Evolutionary conservation across 2,797 vertebrate genomes (phyloP).

Genomic region (Lutjanus argentimaculatus): DNA sequence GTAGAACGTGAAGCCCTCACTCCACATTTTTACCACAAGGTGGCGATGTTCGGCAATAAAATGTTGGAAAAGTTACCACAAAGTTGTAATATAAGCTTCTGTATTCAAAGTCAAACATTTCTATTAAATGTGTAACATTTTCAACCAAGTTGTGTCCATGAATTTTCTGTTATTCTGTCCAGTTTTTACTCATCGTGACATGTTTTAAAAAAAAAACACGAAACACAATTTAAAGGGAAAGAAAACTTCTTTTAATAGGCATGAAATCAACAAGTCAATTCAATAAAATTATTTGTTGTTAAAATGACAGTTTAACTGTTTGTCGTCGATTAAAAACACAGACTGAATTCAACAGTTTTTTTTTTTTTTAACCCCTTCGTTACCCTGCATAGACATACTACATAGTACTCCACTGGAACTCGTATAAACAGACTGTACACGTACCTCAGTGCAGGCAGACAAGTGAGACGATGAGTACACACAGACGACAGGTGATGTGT

Average conservation of each 20-base stretch:
- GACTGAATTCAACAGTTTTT: slow-evolving; percentile 42
- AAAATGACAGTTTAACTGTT: slow-evolving; percentile 62
- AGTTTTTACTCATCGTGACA: neutral
- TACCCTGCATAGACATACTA: slow-evolving; percentile 63
- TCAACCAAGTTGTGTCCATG: neutral
- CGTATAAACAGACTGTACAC: slow-evolving; percentile 55
- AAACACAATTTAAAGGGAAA: slow-evolving; percentile 47
- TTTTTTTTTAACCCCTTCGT: slow-evolving; percentile 20
- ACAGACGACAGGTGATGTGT: slow-evolving; percentile 21
- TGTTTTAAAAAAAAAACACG: neutral
- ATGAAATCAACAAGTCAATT: slow-evolving; percentile 73
- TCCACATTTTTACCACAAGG: slow-evolving; percentile 12
- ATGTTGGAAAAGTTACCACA: neutral
- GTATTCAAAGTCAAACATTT: slow-evolving; percentile 8
- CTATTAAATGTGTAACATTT: neutral
- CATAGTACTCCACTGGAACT: slow-evolving; percentile 51
- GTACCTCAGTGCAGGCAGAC: slow-evolving; percentile 53
- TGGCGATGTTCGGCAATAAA: slow-evolving; percentile 7
- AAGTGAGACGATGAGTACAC: slow-evolving; percentile 32
- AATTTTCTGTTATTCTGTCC: neutral
- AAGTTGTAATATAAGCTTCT: neutral
- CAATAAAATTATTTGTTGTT: slow-evolving; percentile 62
- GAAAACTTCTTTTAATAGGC: slow-evolving; percentile 77
- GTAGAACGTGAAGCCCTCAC: neutral
- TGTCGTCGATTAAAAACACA: slow-evolving; percentile 64